Evolutionary conservation across 1,140 invertebrate genomes (phyloP), one percentile per base, ranked within the genome.

Genomic region (Papilio glaucus): DNA sequence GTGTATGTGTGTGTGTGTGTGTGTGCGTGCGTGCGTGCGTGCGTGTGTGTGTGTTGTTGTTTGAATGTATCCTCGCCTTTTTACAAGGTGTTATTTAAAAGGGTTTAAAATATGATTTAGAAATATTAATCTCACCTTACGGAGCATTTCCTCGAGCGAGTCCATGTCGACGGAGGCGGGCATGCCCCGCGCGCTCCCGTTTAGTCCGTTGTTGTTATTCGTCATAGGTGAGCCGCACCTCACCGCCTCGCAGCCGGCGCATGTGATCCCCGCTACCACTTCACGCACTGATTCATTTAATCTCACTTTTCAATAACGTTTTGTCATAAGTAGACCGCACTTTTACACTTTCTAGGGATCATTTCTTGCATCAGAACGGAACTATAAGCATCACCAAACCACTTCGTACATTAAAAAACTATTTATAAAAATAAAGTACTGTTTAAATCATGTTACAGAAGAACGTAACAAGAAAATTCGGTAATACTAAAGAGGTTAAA

Each of bases 131-230:
- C 82, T 95, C 94, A 97, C 96, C 96, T 97, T 97, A 87, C 96
- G 95, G 86, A 97, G 94, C 96, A 96, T 96, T 93, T 97, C 96
- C 89, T 97, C 96, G 78, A 97, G 94, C 77, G 96, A 96, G 85
- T 97, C 96, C 94, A 96, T 96, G 93, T 96, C 96, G 93, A 96
- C 94, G 88, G 95, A 94, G 91, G 96, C 96, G 93, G 89, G 91
- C 85, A 91, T 84, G 63, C 88, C 90, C 80, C 81, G 86, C 79
- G 84, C 89, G 79, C 85, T 84, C 79, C 84, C 84, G 83, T 81
- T 86, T 73, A 85, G 78, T 71, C 88, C 90, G 86, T 92, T 93
- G 75, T 93, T 93, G 79, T 93, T 93, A 74, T 93, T 93, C 89
- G 92, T 93, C 91, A 93, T 93, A 92, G 86, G 86, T 85, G 86